These are phyloP conservation scores for Acrocephalus arundinaceus DNA, from an alignment of 2,113 vertebrate genomes.

Conservation along the genomic window DNA sequence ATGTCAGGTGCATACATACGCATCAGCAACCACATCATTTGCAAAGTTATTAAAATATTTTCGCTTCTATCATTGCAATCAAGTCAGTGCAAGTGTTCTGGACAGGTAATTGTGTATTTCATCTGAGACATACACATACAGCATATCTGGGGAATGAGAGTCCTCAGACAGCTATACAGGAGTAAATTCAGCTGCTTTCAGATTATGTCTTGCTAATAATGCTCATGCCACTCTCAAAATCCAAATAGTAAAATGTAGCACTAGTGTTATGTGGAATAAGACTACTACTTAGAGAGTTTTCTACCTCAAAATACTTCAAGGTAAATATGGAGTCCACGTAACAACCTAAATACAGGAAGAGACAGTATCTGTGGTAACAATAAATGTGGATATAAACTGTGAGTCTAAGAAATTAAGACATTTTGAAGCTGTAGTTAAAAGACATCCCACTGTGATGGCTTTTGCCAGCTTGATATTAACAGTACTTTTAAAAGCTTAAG, in stretches of 20 bases:
- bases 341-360: not conserved
- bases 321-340: not conserved
- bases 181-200: not conserved
- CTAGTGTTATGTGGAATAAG: not conserved
- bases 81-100: not conserved
- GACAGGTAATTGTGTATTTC: not conserved
- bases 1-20: not conserved
- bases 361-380: not conserved
- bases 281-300: not conserved
- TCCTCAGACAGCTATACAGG: not conserved
- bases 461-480: not conserved
- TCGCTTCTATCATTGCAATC: not conserved
- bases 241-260: not conserved
- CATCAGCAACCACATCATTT: not conserved
- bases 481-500: not conserved
- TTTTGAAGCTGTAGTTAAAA: not conserved
- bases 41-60: slow-evolving; percentile 20
- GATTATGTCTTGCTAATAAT: not conserved
- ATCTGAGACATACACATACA: not conserved
- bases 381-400: not conserved
- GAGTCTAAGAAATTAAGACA: not conserved
- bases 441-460: not conserved
- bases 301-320: not conserved
- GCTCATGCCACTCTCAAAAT: not conserved
- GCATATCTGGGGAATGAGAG: not conserved